Base-by-base conservation (phyloP, 2,113 vertebrate species). In the Rhipidura dahli region DNA sequence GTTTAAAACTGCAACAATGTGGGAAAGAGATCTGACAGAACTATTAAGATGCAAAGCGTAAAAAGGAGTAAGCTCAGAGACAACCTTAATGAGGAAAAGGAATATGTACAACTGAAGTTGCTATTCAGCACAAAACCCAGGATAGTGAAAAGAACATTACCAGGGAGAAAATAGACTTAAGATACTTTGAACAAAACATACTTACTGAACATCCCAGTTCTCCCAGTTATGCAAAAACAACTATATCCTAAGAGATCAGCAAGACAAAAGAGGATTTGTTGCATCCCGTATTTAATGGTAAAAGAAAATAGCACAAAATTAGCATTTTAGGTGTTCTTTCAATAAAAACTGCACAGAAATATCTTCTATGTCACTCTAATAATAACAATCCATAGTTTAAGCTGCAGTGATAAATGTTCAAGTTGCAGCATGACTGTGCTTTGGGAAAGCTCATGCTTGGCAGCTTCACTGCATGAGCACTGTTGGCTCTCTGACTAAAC, bases 401-500 rank as follows among this genome's bases (percentile, higher is more conserved):
- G 40, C 85, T 72, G 54, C 90, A 94, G 45, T 4, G 21, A 79
- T 44, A 69, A 75, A 85, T 56, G 39, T 64, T 94, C 84, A 92
- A 96, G 90, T 56, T 80, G 59, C 82, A 93, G 93, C 75, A 90
- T 88, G 94, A 93, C 90, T 90, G 4, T 23, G 64, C 54, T 94
- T 71, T 76, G 86, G 75, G 79, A 94, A 90, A 94, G 81, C 88
- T 96, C 83, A 89, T 20, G 37, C 63, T 86, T 94, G 84, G 87
- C 85, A 96, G 68, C 49, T 87, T 75, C 54, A 31, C 3, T 33
- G 51, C 31, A 70, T 84, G 82, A 84, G 57, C 39, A 47, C 71
- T 86, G 60, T 2, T 86, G 76, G 82, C 90, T 77, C 63, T 89
- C 31, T 95, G 95, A 96, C 88, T 93, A 85, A 95, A 87, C 78